Base-by-base conservation (phyloP, 92 coral and sea anemone species). In the Pocillopora meandrina region DNA sequence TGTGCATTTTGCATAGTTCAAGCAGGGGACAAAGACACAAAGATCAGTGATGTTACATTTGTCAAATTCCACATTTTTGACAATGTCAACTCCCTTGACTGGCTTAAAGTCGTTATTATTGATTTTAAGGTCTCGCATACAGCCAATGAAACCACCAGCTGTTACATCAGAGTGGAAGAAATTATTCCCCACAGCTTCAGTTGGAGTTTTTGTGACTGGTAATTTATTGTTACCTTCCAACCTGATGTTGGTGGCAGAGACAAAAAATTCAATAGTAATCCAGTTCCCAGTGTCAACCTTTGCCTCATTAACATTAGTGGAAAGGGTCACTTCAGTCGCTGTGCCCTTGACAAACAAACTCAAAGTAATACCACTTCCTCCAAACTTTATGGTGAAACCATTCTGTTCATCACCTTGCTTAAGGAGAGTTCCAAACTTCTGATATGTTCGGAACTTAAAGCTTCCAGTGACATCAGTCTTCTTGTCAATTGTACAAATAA, bases 21-120 rank as follows among this genome's bases (percentile, higher is more conserved):
- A 56, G 80, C 98, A 94, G 70, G 89, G 89, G 71, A 84, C 89
- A 18, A 92, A 94, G 57, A 85, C 70, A 70, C 98, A 94, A 82
- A 92, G 87, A 56, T 94, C 98, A 21, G 90, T 94, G 84, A 94
- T 87, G 73, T 94, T 92, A 65, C 98, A 94, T 31, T 61, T 87
- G 11, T 72, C 73, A 20, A 36, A 23, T 18, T 81, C 87, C 12
- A 79, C 90, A 1, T 71, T 75, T 13, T 78, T 86, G 10, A 78
- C 70, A 3, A 36, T 18, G 20, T 87, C 78, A 62, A 14, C 82
- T 65, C 71, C 35, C 19, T 55, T 52, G 16, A 16, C 12, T 77
- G 58, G 73, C 13, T 23, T 76, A 58, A 11, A 73, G 21, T 56
- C 35, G 10, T 35, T 17, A 0, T 64, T 65, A 73, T 94, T 92